Conservation (phyloP, 2,113 vertebrate species). For the Microcebus ravelobensis region DNA sequence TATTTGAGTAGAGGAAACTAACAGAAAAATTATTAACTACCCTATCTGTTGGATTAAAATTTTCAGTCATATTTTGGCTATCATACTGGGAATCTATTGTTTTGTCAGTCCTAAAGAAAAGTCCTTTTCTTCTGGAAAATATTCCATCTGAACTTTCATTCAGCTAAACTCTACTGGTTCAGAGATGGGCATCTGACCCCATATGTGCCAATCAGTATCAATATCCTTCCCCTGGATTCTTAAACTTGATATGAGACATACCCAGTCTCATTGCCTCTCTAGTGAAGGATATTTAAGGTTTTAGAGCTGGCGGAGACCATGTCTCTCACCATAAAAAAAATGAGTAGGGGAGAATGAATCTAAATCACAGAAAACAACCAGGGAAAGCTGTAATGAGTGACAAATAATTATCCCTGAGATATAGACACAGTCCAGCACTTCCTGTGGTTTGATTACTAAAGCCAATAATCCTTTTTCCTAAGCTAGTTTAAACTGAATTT, state of each 20-base stretch:
- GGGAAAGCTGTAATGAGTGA: not conserved
- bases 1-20: not conserved
- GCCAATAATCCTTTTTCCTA: not conserved
- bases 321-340: not conserved
- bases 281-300: not conserved
- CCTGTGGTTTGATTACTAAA: not conserved
- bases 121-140: not conserved
- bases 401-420: not conserved
- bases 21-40: not conserved
- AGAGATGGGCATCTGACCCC: not conserved
- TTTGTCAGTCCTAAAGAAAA: not conserved
- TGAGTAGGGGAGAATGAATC: not conserved
- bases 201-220: not conserved
- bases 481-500: not conserved
- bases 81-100: not conserved
- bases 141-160: not conserved
- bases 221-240: not conserved
- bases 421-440: not conserved
- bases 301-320: not conserved
- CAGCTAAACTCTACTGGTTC: not conserved
- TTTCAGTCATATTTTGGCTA: not conserved
- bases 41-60: not conserved
- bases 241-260: not conserved
- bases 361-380: conserved; percentile 34
- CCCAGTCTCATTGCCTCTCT: not conserved